Evolutionary conservation across 2,797 vertebrate species (phyloP).

Genomic region (Anniella stebbinsi): DNA sequence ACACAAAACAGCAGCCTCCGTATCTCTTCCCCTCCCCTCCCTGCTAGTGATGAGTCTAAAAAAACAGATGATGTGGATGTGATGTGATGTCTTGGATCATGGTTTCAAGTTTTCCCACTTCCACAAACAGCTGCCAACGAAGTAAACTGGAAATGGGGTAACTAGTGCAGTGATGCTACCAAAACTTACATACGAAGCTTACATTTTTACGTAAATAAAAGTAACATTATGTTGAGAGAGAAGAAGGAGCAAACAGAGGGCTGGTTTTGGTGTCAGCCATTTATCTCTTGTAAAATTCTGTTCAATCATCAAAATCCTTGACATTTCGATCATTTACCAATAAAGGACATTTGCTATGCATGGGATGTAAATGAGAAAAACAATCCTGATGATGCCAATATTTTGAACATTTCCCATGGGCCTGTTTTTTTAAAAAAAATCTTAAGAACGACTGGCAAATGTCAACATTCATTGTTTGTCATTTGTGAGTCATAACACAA

Average conservation of each 20-base stretch:
- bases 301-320: background rate
- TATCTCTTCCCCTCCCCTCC: background rate
- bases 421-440: background rate
- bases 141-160: background rate
- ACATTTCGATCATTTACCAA: background rate
- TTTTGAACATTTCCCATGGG: background rate
- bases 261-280: background rate
- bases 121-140: background rate
- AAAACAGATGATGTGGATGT: background rate
- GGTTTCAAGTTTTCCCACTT: background rate
- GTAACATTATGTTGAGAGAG: background rate
- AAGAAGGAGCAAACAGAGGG: too few species aligned
- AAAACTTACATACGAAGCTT: background rate
- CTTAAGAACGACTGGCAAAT: background rate
- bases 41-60: background rate
- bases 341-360: background rate
- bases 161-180: background rate
- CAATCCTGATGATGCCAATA: too few species aligned
- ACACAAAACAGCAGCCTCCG: background rate
- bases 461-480: too few species aligned
- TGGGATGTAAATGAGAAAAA: background rate
- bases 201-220: too few species aligned
- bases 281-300: background rate
- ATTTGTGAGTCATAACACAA: conserved; percentile 1
- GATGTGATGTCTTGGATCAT: background rate